Conservation (phyloP, 1,140 invertebrate genomes). For the Teleogryllus occipitalis region DNA sequence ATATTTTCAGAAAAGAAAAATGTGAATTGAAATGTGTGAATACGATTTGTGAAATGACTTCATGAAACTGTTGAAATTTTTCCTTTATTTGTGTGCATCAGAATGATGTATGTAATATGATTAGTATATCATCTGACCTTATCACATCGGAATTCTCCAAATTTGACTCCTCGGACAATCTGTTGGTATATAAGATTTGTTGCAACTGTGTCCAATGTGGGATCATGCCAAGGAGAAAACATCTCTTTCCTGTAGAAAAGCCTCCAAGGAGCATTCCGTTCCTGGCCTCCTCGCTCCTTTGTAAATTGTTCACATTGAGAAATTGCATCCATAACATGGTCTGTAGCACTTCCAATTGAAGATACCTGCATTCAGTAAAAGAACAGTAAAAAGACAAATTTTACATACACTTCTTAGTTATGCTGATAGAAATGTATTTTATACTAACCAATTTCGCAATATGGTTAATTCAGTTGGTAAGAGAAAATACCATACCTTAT, state of each 20-base stretch:
- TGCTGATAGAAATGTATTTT: no score
- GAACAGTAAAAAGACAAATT: not conserved
- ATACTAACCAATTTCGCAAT: no score
- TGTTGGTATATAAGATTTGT: conserved; percentile 84
- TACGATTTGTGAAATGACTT: no score
- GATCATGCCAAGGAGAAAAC: conserved; percentile 88
- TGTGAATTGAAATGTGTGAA: no score
- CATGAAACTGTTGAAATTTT: no score
- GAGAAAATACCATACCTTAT: conserved; percentile 54
- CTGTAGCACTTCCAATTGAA: conserved; percentile 59
- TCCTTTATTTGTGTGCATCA: no score
- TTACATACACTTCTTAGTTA: no score
- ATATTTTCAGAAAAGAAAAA: no score
- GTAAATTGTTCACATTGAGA: conserved; percentile 93
- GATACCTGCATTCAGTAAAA: conserved; percentile 42
- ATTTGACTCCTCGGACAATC: conserved; percentile 67
- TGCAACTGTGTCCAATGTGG: conserved; percentile 62
- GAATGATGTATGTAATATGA: no score
- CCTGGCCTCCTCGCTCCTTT: conserved; percentile 75
- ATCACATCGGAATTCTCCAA: conserved; percentile 82
- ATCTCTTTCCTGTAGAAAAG: conserved; percentile 82
- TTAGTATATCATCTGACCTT: conserved; percentile 37
- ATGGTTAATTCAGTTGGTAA: no score
- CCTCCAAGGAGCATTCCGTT: conserved; percentile 65
- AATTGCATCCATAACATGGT: conserved; percentile 92